A percentile compares a stretch with the other conserved stretches of the same genome.
phyloP scores from a whole-genome alignment of 2,113 vertebrate genomes.

The Cavia porcellus region DNA sequence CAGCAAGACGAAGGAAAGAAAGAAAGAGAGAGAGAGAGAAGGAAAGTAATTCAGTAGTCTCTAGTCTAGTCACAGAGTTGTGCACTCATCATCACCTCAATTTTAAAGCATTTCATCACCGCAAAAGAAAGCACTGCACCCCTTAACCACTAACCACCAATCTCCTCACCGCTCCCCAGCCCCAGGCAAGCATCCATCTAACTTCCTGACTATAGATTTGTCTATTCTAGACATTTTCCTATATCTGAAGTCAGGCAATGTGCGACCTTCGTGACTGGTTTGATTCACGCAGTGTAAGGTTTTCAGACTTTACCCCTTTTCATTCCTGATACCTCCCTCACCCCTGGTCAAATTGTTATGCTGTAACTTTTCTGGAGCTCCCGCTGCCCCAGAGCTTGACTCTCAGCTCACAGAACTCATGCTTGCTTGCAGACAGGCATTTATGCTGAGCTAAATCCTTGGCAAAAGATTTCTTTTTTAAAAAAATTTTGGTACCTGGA shows the following conservation, averaged over 20 bases:
- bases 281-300: not conserved
- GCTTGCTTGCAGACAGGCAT: no score
- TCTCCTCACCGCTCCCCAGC: not conserved
- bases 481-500: no score
- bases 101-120: conserved; percentile 16
- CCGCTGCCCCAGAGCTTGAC: no score
- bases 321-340: not conserved
- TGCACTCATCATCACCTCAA: not conserved
- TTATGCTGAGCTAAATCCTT: no score
- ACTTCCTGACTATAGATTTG: not conserved
- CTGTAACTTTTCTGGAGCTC: not conserved
- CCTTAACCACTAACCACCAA: not conserved
- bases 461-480: no score
- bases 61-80: not conserved
- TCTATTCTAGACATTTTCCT: not conserved
- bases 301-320: not conserved
- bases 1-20: no score
- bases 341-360: not conserved
- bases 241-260: not conserved
- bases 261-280: not conserved
- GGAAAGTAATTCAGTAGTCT: not conserved
- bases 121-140: not conserved
- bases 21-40: no score
- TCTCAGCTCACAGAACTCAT: no score
- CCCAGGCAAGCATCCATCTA: not conserved